Evolutionary conservation across 2,888 invertebrate genomes (phyloP).

Genomic region (Aspidapion aeneum): DNA sequence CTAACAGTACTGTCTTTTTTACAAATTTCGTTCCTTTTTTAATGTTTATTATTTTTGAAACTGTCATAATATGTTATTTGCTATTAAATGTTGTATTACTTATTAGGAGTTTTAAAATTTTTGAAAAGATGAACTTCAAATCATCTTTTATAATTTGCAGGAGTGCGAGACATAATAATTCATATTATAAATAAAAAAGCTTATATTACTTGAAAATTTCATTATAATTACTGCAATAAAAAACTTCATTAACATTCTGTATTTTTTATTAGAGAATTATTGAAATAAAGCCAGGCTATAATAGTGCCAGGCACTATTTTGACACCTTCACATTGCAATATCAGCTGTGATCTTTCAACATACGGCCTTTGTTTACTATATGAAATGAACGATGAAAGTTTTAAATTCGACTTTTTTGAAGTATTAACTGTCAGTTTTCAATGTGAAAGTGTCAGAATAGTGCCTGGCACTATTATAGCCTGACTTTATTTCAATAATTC

Average conservation of each 20-base stretch:
- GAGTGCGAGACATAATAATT: constrained; percentile 7
- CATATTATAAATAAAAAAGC: constrained; percentile 13
- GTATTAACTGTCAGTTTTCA: too few relatives aligned
- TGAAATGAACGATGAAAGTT: too few relatives aligned
- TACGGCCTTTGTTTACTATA: too few relatives aligned
- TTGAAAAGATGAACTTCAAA: constrained; percentile 12
- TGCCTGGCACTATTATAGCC: too few relatives aligned
- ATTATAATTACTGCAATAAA: constrained; percentile 18
- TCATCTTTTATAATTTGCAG: constrained; percentile 14
- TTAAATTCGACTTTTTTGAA: too few relatives aligned
- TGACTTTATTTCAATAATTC: too few relatives aligned
- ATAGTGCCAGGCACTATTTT: too few relatives aligned
- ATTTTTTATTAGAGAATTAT: background rate
- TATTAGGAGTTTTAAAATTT: constrained; percentile 16
- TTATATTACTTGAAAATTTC: constrained; percentile 13
- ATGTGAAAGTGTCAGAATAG: too few relatives aligned
- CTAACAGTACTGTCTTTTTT: background rate
- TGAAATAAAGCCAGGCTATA: too few relatives aligned
- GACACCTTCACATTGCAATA: too few relatives aligned
- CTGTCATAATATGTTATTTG: constrained; percentile 15
- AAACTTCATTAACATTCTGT: constrained; percentile 11
- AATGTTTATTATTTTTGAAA: constrained; percentile 10
- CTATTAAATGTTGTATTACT: constrained; percentile 18
- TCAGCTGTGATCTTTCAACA: too few relatives aligned
- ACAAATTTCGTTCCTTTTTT: constrained; percentile 12